phyloP scores from a whole-genome alignment of 2,797 vertebrate species.

The Sebastes itinus region DNA sequence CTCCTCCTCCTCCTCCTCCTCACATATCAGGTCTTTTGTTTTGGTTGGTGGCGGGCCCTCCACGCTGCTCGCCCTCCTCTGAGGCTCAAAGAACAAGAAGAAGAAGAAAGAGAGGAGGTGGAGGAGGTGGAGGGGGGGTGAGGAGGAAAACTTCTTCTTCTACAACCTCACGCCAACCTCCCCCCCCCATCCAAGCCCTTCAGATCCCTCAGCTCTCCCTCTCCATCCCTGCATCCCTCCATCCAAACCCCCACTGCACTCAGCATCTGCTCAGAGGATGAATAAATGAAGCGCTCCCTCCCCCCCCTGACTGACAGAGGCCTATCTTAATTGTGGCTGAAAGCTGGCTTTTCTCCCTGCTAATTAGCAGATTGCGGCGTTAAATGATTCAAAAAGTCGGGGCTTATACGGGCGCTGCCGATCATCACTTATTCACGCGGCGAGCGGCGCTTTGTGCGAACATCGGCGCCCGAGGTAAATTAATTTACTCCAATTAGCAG shows the following conservation, averaged over 20 bases:
- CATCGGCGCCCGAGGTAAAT: slow-evolving; percentile 84
- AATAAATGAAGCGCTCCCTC: slow-evolving; percentile 80
- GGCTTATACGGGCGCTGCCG: slow-evolving; percentile 77
- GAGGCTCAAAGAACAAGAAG: slow-evolving; percentile 38
- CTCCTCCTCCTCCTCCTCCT: not conserved
- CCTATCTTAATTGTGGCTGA: slow-evolving; percentile 85
- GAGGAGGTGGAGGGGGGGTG: not conserved
- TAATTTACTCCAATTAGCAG: slow-evolving; percentile 88
- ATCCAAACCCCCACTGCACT: slow-evolving; percentile 74
- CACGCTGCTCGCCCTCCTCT: slow-evolving; percentile 33
- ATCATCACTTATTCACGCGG: slow-evolving; percentile 87
- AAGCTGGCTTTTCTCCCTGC: slow-evolving; percentile 82
- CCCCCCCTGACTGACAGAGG: slow-evolving; percentile 81
- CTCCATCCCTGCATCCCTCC: slow-evolving; percentile 60
- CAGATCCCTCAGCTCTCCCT: slow-evolving; percentile 57
- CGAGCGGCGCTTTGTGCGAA: slow-evolving; percentile 75
- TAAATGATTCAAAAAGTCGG: slow-evolving; percentile 90
- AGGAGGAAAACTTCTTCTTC: slow-evolving; percentile 52
- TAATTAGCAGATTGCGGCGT: slow-evolving; percentile 88
- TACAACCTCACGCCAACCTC: slow-evolving; percentile 45
- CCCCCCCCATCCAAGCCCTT: slow-evolving; percentile 22
- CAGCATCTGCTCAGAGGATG: slow-evolving; percentile 82
- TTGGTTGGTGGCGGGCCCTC: slow-evolving; percentile 31
- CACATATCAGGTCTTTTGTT: slow-evolving; percentile 51
- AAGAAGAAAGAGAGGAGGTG: slow-evolving; percentile 12